Conservation (phyloP, 2,888 invertebrate genomes). For the Calameuta idolon region DNA sequence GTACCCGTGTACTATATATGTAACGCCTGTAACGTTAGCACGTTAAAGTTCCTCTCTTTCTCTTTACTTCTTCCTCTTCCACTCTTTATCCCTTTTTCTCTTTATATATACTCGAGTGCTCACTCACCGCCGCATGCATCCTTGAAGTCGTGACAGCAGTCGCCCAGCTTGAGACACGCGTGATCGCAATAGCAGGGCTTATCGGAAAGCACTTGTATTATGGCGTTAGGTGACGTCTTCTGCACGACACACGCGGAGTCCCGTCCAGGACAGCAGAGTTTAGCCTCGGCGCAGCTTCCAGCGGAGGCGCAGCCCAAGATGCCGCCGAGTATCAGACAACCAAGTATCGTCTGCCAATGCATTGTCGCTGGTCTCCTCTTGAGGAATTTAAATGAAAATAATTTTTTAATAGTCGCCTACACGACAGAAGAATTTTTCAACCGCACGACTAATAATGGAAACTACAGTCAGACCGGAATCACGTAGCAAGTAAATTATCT, state of each 20-base stretch:
- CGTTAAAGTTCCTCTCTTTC: not conserved
- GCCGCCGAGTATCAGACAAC: slow-evolving; percentile 2
- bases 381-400: not conserved
- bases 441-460: not conserved
- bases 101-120: not conserved
- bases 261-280: slow-evolving; percentile 85
- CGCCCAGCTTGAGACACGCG: slow-evolving; percentile 85
- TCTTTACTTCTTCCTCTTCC: not conserved
- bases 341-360: not conserved
- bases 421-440: not conserved
- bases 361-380: not conserved
- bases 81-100: not conserved
- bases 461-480: not conserved
- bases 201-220: slow-evolving; percentile 83
- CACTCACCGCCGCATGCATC: slow-evolving; percentile 85
- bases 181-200: slow-evolving; percentile 92
- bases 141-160: slow-evolving; percentile 88
- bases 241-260: slow-evolving; percentile 90
- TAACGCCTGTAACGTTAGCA: not conserved
- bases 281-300: slow-evolving; percentile 83
- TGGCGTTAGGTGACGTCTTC: slow-evolving; percentile 82
- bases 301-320: slow-evolving; percentile 52
- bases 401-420: not conserved
- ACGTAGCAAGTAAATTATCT: not conserved
- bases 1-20: too few species aligned